A percentile compares a stretch with the other conserved stretches of the same genome.
Evolutionary conservation across 2,113 vertebrate genomes (phyloP).

Genomic region (Isurus oxyrinchus): DNA sequence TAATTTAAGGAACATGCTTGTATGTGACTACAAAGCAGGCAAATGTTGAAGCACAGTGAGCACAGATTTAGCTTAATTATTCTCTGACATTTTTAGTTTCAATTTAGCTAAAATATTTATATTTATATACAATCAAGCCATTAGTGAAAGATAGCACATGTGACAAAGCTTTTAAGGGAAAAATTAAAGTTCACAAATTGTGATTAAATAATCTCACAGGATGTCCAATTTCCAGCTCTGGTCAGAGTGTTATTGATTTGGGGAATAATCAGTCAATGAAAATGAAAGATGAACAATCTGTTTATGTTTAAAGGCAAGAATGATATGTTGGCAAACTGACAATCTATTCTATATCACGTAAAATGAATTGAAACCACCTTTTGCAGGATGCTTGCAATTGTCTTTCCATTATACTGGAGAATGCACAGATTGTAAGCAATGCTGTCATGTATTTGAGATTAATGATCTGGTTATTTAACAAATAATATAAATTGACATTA

Average conservation of each 20-base stretch:
- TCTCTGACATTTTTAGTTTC: background rate
- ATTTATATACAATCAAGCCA: background rate
- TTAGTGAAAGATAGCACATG: background rate
- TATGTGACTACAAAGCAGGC: background rate
- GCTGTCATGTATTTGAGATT: background rate
- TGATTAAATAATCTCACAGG: background rate
- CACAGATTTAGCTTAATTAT: background rate
- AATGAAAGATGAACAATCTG: background rate
- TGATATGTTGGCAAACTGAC: background rate
- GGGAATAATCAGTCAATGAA: background rate
- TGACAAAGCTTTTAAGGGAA: background rate
- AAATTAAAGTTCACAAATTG: background rate
- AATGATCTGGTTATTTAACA: background rate
- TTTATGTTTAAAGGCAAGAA: background rate
- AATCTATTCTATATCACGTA: background rate
- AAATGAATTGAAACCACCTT: background rate
- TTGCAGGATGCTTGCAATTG: background rate
- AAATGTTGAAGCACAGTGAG: background rate
- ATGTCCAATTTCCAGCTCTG: background rate
- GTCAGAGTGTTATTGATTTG: background rate
- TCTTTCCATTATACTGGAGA: background rate
- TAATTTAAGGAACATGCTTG: background rate
- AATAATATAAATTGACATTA: background rate
- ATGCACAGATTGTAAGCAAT: background rate
- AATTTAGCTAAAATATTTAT: constrained; percentile 1